Base-by-base conservation (phyloP, 1,140 invertebrate genomes). In the Cephus cinctus region DNA sequence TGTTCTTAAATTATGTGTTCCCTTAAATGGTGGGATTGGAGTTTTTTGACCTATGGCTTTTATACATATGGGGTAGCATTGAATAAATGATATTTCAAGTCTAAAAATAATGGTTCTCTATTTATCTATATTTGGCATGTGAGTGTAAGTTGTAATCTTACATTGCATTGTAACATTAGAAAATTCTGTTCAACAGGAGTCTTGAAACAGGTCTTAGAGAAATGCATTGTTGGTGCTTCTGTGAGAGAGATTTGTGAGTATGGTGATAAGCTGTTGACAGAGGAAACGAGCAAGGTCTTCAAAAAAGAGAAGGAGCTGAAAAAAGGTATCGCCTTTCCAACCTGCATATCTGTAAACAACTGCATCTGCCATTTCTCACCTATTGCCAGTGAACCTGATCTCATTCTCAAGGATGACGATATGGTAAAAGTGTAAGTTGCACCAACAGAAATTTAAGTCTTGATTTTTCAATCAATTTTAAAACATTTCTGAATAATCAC, bases 351-450 rank as follows among this genome's bases (percentile, higher is more conserved):
- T 16, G 89, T 98, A 6, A 98, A 99, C 76, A 98, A 99, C 76
- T 98, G 95, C 79, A 96, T 99, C 71, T 98, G 97, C 73, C 97
- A 99, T 71, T 99, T 90, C 74, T 98, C 96, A 34, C 98, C 98
- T 12, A 84, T 98, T 40, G 87, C 87, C 52, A 94, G 88, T 78
- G 97, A 99, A 78, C 79, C 87, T 34, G 93, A 97, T 76, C 86
- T 91, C 52, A 80, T 84, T 43, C 73, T 99, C 12, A 91, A 95
- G 74, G 86, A 92, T 65, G 95, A 92, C 27, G 96, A 99, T 82
- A 78, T 99, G 59, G 94, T 96, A 47, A 99, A 99, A 87, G 89
- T 99, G 92, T 96, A 83, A 87, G 88, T 81, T n/a, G n/a, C n/a
- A n/a, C n/a, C n/a, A n/a, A n/a, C n/a, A n/a, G n/a, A n/a, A n/a